Percentiles rank a stretch among this genome's conserved stretches.
Conservation (phyloP, 2,113 vertebrate species). For the Heterotis niloticus region DNA sequence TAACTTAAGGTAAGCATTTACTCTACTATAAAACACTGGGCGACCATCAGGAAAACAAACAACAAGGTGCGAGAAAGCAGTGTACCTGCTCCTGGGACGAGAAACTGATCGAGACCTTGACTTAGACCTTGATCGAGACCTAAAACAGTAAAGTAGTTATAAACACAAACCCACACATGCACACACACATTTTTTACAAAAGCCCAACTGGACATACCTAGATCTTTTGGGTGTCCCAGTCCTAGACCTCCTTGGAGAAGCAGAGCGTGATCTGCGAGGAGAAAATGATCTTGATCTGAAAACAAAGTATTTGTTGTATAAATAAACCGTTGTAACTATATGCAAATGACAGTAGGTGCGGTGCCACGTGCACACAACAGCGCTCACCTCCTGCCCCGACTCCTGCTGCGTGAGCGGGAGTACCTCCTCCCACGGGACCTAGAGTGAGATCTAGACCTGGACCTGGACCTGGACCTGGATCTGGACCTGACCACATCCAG, state of each 20-base stretch:
- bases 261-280: constrained; percentile 74
- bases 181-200: background rate
- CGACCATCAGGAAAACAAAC: too few relatives aligned
- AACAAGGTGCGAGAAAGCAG: too few relatives aligned
- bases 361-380: too few relatives aligned
- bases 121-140: constrained; percentile 72
- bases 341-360: background rate
- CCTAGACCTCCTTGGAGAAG: constrained; percentile 70
- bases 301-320: background rate
- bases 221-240: constrained; percentile 76
- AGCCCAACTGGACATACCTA: constrained; percentile 57
- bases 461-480: constrained; percentile 68
- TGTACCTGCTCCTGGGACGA: constrained; percentile 73
- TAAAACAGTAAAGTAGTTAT: constrained; percentile 28
- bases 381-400: constrained; percentile 73
- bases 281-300: constrained; percentile 71
- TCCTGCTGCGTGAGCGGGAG: constrained; percentile 73
- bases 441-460: constrained; percentile 66
- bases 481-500: constrained; percentile 46
- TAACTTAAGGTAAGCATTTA: background rate
- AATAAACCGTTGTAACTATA: background rate
- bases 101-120: constrained; percentile 75
- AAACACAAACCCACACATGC: background rate
- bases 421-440: constrained; percentile 73
- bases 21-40: background rate